These are phyloP conservation scores for Formica exsecta DNA, from an alignment of 1,140 invertebrate species.

Conservation along the genomic window DNA sequence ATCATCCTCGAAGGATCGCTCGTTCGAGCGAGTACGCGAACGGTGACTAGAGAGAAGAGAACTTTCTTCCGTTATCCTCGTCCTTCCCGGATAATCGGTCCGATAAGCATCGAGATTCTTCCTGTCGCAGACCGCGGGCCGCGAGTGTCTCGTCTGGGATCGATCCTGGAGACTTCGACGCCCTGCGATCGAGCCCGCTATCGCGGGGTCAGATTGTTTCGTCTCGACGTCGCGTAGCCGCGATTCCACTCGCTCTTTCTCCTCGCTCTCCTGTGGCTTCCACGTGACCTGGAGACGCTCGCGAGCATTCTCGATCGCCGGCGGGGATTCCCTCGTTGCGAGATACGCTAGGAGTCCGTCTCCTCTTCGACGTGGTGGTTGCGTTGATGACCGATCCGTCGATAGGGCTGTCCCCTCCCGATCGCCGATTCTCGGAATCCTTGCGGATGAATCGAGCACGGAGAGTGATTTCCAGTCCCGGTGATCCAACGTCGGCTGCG, in stretches of 20 bases:
- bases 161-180: constrained; percentile 34
- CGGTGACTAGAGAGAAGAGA: constrained; percentile 53
- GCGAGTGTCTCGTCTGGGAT: background rate
- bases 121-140: background rate
- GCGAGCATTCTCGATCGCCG: background rate
- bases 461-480: background rate
- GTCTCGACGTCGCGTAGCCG: constrained; percentile 19
- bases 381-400: too few relatives aligned
- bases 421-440: constrained; percentile 30
- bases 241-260: constrained; percentile 37
- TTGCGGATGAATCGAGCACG: background rate
- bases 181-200: constrained; percentile 6
- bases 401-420: too few relatives aligned
- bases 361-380: background rate
- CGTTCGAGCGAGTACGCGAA: constrained; percentile 8
- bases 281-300: constrained; percentile 11
- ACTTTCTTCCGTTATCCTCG: background rate
- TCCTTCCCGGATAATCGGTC: background rate
- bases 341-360: background rate
- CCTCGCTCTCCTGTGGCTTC: background rate
- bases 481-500: background rate
- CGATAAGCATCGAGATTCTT: background rate
- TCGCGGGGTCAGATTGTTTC: background rate
- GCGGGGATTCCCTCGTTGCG: background rate
- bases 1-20: background rate